Evolutionary conservation across 2,113 vertebrate genomes (phyloP).

Genomic region (Chaetops frenatus): DNA sequence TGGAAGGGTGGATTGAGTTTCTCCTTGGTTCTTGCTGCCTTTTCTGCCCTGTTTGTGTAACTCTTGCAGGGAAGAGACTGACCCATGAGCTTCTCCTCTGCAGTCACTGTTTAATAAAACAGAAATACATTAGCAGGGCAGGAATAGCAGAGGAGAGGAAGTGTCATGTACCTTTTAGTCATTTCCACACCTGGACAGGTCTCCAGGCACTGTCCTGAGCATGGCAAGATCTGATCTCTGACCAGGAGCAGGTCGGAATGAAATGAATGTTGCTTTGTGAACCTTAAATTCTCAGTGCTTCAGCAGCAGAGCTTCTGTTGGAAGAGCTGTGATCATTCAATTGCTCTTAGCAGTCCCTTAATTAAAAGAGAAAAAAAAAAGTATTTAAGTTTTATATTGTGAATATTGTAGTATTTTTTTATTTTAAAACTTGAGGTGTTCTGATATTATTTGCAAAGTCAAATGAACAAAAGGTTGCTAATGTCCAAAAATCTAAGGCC

Average conservation of each 20-base stretch:
- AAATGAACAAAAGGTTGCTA: background rate
- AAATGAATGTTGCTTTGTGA: background rate
- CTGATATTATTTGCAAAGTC: slow-evolving; percentile 8
- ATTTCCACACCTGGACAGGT: background rate
- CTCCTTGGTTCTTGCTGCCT: background rate
- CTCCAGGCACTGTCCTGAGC: background rate
- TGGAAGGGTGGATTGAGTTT: background rate
- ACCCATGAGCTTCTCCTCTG: background rate
- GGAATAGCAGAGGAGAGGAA: background rate
- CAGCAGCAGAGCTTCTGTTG: slow-evolving; percentile 11
- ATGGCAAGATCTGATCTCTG: background rate
- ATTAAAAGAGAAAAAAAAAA: background rate
- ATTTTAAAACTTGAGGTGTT: slow-evolving; percentile 25
- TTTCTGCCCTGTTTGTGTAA: background rate
- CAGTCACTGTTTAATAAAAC: background rate
- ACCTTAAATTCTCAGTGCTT: slow-evolving; percentile 2
- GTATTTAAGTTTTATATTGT: slow-evolving; percentile 58
- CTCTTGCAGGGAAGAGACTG: background rate
- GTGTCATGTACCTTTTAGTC: background rate
- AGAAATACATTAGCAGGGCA: background rate
- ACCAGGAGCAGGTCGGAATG: background rate
- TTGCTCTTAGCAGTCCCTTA: background rate
- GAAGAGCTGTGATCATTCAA: background rate
- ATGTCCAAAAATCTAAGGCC: background rate
- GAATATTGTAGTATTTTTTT: slow-evolving; percentile 53